Base-by-base conservation (phyloP, 2,888 invertebrate genomes). In the Mesoligia furuncula region DNA sequence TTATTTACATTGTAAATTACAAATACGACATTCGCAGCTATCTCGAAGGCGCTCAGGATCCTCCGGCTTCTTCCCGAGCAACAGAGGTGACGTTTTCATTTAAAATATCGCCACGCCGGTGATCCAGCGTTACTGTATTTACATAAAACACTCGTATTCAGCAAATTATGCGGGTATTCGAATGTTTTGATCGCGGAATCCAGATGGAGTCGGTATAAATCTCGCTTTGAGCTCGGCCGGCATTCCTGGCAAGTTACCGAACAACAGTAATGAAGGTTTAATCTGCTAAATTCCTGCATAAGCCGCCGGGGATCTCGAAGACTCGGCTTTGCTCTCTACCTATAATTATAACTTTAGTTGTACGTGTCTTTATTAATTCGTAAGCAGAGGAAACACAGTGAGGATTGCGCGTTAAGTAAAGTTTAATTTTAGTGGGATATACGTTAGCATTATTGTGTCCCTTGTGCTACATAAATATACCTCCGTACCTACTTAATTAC, bases 261-360 rank as follows among this genome's bases (percentile, higher is more conserved):
- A 94, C 93, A 94, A 92, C 93, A 93, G 95, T 94, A 95, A 95
- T 94, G 95, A 95, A 94, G 94, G 92, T 92, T 94, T 94, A 95
- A 95, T 95, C 94, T 92, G 90, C 87, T 88, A 88, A 92, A 94
- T 94, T 93, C 93, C 92, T 90, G 92, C 90, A 92, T 93, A 94
- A 93, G 93, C 93, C 92, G 86, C 76, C 69, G 88, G 90, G 90
- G 92, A 92, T 91, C 87, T 86, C 86, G 83, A 87, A 90, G 90
- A 84, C 90, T 93, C 88, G 90, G 92, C 90, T 91, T 90, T 87
- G 87, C 90, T 89, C 79, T 88, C 80, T 86, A 85, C 81, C 87
- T 90, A 88, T 88, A 90, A 90, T 90, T 91, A 89, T 90, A 88
- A 85, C 79, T 81, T 75, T 79, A 80, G 77, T 81, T 83, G 79